phyloP scores from a whole-genome alignment of 2,113 vertebrate genomes.

The Ceyx cyanopectus region DNA sequence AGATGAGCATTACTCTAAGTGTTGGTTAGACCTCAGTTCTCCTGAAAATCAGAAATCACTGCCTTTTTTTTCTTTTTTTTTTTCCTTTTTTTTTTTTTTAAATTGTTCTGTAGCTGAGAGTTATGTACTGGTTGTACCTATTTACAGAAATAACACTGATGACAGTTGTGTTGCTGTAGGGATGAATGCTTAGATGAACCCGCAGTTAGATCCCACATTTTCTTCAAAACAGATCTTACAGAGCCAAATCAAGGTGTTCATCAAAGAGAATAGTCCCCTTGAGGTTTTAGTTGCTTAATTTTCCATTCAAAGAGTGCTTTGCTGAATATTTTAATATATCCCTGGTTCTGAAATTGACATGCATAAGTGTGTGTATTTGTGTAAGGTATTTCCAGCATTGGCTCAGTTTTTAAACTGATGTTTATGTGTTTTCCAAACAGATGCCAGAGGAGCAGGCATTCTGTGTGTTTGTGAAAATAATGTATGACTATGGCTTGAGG shows the following conservation, averaged over 20 bases:
- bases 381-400: not conserved
- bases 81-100: not conserved
- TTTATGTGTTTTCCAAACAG: slow-evolving; percentile 74
- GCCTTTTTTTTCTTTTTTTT: not conserved
- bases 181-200: not conserved
- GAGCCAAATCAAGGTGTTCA: not conserved
- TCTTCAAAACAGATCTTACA: not conserved
- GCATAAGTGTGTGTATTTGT: not conserved
- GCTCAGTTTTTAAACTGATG: not conserved
- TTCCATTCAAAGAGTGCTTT: not conserved
- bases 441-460: slow-evolving; percentile 99
- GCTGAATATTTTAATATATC: not conserved
- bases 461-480: slow-evolving; percentile 97
- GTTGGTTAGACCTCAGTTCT: not conserved
- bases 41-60: not conserved
- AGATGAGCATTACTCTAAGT: not conserved
- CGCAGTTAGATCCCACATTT: not conserved
- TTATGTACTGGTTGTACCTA: not conserved
- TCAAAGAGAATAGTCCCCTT: not conserved
- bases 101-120: not conserved
- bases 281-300: not conserved
- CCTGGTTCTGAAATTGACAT: not conserved
- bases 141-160: not conserved
- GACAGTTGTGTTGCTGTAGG: not conserved
- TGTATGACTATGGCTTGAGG: slow-evolving; percentile 93